Evolutionary conservation across 2,888 invertebrate species (phyloP), one percentile per base, ranked within the genome.

Genomic region (Ctena decussata): DNA sequence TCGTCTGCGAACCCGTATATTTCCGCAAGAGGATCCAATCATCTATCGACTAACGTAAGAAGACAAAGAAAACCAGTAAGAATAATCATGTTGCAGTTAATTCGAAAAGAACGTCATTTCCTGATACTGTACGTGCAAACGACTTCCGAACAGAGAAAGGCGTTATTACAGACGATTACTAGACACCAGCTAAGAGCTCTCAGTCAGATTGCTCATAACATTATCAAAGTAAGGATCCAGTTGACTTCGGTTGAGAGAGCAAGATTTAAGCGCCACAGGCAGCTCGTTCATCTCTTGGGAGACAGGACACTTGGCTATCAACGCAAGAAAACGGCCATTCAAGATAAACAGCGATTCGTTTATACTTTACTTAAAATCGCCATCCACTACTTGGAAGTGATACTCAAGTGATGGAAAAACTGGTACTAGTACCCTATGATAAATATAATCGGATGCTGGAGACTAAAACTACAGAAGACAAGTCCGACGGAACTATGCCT

Each of bases 321-420:
- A n/a, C 44, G n/a, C 46, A 72, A 72, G 44, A 44, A 6, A 39
- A 15, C 27, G 39, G 44, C 72, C 30, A 44, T 72, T 27, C 1
- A 3, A 24, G 44, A 18, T 30, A 72, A 41, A 27, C 41, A 72
- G 30, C 21, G 44, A 27, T 41, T 46, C 30, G 44, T 72, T 24
- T 27, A 27, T 24, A 72, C 24, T 11, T 21, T 72, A 15, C 18
- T 72, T 8, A 41, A 46, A 41, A 46, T 72, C 8, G 72, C 46
- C 27, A 1, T 46, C 3, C 46, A 41, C 24, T 53, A 75, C 35
- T 44, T 76, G 18, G 41, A 57, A 30, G 1, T 53, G 21, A 24
- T 72, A 35, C 39, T 81, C 37, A 11, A 76, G 24, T 76, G 37
- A 81, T 81, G 81, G 81, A 81, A 41, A 81, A 81, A 24, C n/a